Evolutionary conservation across 2,888 invertebrate species (phyloP).

Genomic region (Vesta saturnalis): DNA sequence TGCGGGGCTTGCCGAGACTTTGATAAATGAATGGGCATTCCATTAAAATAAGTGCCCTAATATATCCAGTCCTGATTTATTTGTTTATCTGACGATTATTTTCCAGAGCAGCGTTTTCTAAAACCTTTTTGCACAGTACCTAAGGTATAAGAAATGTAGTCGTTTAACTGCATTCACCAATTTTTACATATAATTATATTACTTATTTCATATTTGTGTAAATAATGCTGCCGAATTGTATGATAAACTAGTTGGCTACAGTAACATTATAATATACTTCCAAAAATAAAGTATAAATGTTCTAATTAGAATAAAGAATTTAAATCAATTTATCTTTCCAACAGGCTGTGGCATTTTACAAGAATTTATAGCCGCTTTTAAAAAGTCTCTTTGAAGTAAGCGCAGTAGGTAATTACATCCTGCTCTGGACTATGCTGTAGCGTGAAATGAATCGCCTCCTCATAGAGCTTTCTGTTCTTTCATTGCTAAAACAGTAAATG

Average conservation of each 20-base stretch:
- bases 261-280: neutral
- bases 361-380: slow-evolving; percentile 44
- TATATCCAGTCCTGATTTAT: slow-evolving; percentile 60
- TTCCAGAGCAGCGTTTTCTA: slow-evolving; percentile 49
- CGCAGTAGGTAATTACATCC: slow-evolving; percentile 54
- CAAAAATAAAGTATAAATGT: slow-evolving; percentile 4
- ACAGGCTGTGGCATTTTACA: slow-evolving; percentile 34
- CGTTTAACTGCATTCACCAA: neutral
- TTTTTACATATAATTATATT: too few species aligned
- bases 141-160: neutral
- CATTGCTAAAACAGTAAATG: slow-evolving; percentile 41
- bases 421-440: slow-evolving; percentile 42
- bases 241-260: neutral
- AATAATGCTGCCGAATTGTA: too few species aligned
- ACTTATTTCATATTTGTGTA: too few species aligned
- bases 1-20: slow-evolving; percentile 54
- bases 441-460: slow-evolving; percentile 51
- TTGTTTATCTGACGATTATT: slow-evolving; percentile 59
- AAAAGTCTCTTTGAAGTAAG: slow-evolving; percentile 46
- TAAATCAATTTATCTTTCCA: slow-evolving; percentile 44
- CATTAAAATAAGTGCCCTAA: slow-evolving; percentile 61
- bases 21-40: slow-evolving; percentile 60
- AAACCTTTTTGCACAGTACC: slow-evolving; percentile 30
- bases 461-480: slow-evolving; percentile 44
- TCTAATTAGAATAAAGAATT: slow-evolving; percentile 28